Evolutionary conservation across 35 echinoderm and acorn worm species (phyloP), one percentile per base, ranked within the genome.

Genomic region (Ptychodera flava): DNA sequence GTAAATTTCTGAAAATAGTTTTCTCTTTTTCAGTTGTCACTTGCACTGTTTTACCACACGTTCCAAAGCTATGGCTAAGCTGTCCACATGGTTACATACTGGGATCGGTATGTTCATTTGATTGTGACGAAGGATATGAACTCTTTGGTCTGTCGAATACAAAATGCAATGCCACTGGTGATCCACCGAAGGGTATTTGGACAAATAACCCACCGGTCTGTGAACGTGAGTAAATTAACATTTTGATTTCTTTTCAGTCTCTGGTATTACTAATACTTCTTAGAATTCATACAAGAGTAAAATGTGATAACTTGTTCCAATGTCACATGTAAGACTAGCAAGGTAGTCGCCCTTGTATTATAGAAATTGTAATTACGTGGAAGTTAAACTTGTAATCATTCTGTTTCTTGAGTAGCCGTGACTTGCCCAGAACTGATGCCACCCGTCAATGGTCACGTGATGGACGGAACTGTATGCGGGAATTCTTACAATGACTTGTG

Each of bases 51-150:
- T 22, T 22, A 12, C 45, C 6, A 64, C 45, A 12, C 22, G 22
- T 6, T 12, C 45, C 45, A 22, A 64, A 64, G 22, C 22, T 64
- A 64, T 64, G 6, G 45, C 6, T 64, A 12, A 22, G 22, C 45
- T 64, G 45, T 64, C 45, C 45, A 22, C 22, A 6, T 64, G 45
- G 45, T 6, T 64, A 12, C 22, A 22, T 93, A 22, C 86, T 83
- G 78, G 91, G 91, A 33, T 93, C 91, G 16, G 78, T 85, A 78
- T 93, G 91, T 76, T 81, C 37, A 31, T 85, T 85, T 16, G 81
- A 30, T 16, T 93, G 91, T 89, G 91, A 89, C 10, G 87, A 89
- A 31, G 91, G 91, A 31, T 93, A 93, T 33, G 79, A 89, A 76
- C 78, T 86, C 28, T 38, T 87, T 35, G 82, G 33, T 12, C 6